Percentiles rank a stretch among this genome's conserved stretches.
Evolutionary conservation across 2,797 vertebrate species (phyloP).

Genomic region (Natrix natrix): DNA sequence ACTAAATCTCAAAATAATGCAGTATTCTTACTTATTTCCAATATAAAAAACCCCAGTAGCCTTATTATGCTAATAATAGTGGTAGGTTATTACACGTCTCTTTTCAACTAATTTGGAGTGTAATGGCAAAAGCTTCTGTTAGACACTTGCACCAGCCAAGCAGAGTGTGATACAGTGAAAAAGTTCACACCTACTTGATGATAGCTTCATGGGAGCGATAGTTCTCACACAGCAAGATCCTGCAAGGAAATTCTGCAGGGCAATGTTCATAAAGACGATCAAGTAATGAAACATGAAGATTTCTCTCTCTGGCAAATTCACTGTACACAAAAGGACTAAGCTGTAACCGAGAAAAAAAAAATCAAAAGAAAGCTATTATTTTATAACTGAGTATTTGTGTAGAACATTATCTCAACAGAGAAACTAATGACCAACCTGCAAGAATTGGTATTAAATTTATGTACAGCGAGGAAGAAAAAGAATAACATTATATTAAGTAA

Average conservation of each 20-base stretch:
- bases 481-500: background rate
- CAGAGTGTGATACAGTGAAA: slow-evolving; percentile 58
- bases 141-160: slow-evolving; percentile 26
- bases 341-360: slow-evolving; percentile 75
- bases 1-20: background rate
- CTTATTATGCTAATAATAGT: slow-evolving; percentile 4
- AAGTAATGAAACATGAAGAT: slow-evolving; percentile 94
- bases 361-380: background rate
- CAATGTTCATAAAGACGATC: slow-evolving; percentile 99
- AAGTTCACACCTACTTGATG: slow-evolving; percentile 96
- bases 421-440: slow-evolving; percentile 32
- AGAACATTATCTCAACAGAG: background rate
- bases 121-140: background rate
- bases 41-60: background rate
- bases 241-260: slow-evolving; percentile 92
- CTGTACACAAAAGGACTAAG: slow-evolving; percentile 99
- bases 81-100: slow-evolving; percentile 19
- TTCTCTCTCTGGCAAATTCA: slow-evolving; percentile 97
- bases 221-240: slow-evolving; percentile 98
- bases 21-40: background rate
- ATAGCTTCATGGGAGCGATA: slow-evolving; percentile 99
- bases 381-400: background rate
- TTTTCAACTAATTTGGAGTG: slow-evolving; percentile 23
- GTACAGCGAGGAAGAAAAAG: background rate
- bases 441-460: slow-evolving; percentile 23